Conservation (phyloP, 23 tunicate species). For the Trididemnum miniatum region DNA sequence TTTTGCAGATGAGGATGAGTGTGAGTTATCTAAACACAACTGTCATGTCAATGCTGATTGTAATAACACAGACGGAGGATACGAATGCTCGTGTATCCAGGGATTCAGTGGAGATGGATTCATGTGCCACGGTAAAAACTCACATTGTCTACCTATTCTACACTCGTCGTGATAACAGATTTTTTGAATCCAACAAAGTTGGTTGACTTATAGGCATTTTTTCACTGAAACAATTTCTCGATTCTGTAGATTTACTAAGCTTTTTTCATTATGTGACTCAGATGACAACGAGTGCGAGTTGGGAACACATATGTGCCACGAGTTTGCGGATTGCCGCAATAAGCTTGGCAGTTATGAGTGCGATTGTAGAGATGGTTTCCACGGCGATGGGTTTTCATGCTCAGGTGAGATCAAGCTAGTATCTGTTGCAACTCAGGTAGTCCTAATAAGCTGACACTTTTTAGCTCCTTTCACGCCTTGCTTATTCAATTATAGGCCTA, state of each 20-base stretch:
- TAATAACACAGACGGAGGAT: conserved; percentile 83
- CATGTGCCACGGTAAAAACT: conserved; percentile 80
- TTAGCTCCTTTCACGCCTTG: no score
- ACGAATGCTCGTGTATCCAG: conserved; percentile 56
- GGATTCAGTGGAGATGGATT: conserved; percentile 84
- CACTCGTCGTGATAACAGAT: no score
- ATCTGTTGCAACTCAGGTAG: no score
- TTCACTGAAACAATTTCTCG: background rate
- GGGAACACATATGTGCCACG: conserved; percentile 82
- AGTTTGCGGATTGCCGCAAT: conserved; percentile 71
- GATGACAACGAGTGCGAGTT: conserved; percentile 91
- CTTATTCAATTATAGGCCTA: no score
- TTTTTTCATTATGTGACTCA: no score
- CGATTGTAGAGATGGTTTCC: conserved; percentile 74
- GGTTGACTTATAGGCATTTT: background rate
- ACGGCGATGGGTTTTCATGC: conserved; percentile 89
- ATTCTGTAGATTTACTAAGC: no score
- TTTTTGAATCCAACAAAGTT: no score
- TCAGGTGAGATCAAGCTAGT: no score
- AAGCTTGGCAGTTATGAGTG: conserved; percentile 85
- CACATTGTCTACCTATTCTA: no score
- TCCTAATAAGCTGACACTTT: no score
- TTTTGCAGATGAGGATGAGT: conserved; percentile 71
- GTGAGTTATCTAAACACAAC: conserved; percentile 75
- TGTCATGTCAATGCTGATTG: conserved; percentile 82